Evolutionary conservation across 2,797 vertebrate genomes (phyloP).

Genomic region (Sardinella longiceps): DNA sequence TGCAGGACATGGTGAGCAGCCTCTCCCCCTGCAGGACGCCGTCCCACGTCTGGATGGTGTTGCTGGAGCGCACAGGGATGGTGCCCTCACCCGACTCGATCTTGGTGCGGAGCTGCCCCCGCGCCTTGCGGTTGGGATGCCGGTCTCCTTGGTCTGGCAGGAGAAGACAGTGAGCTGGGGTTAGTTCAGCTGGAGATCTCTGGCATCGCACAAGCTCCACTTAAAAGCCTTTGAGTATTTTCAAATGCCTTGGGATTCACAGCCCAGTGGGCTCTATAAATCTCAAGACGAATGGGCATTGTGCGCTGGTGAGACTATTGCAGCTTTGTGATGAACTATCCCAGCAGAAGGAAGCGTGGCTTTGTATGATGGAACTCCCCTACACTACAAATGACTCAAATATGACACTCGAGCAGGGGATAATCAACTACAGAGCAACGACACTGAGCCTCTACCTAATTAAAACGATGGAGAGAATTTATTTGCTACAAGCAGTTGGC

Average conservation of each 20-base stretch:
- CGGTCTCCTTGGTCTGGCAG: constrained; percentile 91
- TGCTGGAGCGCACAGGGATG: constrained; percentile 91
- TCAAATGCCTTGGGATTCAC: constrained; percentile 50
- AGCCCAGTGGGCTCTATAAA: constrained; percentile 47
- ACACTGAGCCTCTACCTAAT: constrained; percentile 76
- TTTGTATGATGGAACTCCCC: constrained; percentile 63
- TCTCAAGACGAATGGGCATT: background rate
- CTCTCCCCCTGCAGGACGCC: constrained; percentile 93
- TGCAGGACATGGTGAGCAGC: constrained; percentile 97
- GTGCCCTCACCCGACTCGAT: constrained; percentile 97
- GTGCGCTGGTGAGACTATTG: constrained; percentile 69
- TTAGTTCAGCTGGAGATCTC: background rate
- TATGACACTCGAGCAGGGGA: constrained; percentile 40
- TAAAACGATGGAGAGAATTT: constrained; percentile 70
- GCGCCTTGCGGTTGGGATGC: constrained; percentile 93
- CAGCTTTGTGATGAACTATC: constrained; percentile 58
- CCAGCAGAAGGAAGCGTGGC: constrained; percentile 59
- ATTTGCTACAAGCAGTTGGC: constrained; percentile 65
- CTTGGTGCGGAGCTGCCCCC: constrained; percentile 93
- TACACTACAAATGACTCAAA: constrained; percentile 47
- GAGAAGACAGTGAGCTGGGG: background rate
- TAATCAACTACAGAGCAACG: constrained; percentile 52
- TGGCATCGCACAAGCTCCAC: background rate
- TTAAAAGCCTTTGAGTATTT: background rate
- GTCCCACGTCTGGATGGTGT: constrained; percentile 96